Evolutionary conservation across 2,888 invertebrate genomes (phyloP).

Genomic region (Lissocephala sabroskyi): DNA sequence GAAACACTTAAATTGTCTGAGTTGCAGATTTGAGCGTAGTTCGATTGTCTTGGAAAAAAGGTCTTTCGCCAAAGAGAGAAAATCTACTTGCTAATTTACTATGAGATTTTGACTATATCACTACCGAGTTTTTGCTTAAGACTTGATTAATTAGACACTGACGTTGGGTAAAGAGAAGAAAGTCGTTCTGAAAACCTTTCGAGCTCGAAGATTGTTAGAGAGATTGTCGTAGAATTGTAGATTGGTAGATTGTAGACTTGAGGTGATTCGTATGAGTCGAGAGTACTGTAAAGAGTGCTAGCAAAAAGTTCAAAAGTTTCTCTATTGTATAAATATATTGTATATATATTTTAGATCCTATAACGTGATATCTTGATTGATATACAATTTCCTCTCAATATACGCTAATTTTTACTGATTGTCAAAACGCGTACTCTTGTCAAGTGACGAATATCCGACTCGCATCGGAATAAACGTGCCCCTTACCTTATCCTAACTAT

Average conservation of each 20-base stretch:
- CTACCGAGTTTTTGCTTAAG: constrained; percentile 26
- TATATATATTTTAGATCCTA: constrained; percentile 22
- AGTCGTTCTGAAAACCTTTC: constrained; percentile 32
- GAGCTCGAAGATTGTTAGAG: constrained; percentile 50
- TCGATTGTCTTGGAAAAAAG: constrained; percentile 10
- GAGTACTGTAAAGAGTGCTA: constrained; percentile 7
- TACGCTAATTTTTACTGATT: constrained; percentile 71
- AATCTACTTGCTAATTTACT: too few species aligned
- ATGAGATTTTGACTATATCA: constrained; percentile 33
- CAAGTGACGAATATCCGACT: constrained; percentile 44
- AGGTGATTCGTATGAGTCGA: constrained; percentile 34
- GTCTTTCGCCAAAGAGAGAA: too few species aligned
- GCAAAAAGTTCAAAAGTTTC: constrained; percentile 42
- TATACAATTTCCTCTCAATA: not conserved
- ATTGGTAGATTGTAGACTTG: constrained; percentile 20
- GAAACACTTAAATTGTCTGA: not conserved
- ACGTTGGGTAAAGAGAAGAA: constrained; percentile 18
- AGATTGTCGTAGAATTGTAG: constrained; percentile 53
- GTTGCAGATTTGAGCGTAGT: constrained; percentile 25
- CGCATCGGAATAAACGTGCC: constrained; percentile 14
- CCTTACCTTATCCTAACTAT: constrained; percentile 16
- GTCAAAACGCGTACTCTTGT: constrained; percentile 73
- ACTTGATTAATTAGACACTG: constrained; percentile 39
- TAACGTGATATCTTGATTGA: too few species aligned
- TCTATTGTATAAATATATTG: constrained; percentile 42